A percentile compares a stretch with the other conserved stretches of the same genome.
These are phyloP conservation scores for Tenrec ecaudatus DNA, from an alignment of 2,113 vertebrate species.

Conservation along the genomic window DNA sequence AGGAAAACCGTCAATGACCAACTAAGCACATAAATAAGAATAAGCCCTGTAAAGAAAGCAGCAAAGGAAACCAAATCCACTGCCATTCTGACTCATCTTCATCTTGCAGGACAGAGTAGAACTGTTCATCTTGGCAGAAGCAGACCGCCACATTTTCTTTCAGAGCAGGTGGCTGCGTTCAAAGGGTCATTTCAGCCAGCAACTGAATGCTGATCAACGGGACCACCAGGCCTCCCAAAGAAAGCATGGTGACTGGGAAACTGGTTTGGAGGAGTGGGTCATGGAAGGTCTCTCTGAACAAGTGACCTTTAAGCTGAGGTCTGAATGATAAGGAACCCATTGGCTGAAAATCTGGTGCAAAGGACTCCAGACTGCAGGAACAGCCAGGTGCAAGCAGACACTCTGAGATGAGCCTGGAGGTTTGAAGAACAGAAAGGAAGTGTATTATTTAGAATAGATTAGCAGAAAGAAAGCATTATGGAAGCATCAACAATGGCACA, in stretches of 20 bases:
- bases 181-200: not conserved
- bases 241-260: constrained; percentile 29
- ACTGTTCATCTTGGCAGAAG: not conserved
- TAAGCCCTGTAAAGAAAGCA: constrained; percentile 22
- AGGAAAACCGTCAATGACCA: constrained; percentile 26
- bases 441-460: not conserved
- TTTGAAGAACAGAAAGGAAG: constrained; percentile 12
- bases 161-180: not conserved
- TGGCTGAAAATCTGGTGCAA: not conserved
- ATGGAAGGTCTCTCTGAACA: constrained; percentile 28
- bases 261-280: constrained; percentile 11
- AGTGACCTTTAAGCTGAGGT: constrained; percentile 23
- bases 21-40: constrained; percentile 25
- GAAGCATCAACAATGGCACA: constrained; percentile 31
- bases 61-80: not conserved
- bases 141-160: not conserved
- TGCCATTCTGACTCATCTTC: not conserved
- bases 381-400: not conserved
- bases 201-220: not conserved
- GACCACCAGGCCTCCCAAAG: not conserved
- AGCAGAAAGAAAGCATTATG: constrained; percentile 9
- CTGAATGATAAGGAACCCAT: not conserved
- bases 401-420: not conserved
- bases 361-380: not conserved
- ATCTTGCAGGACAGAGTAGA: not conserved